Evolutionary conservation across 2,888 invertebrate genomes (phyloP).

Genomic region (Pristionchus japonicus): DNA sequence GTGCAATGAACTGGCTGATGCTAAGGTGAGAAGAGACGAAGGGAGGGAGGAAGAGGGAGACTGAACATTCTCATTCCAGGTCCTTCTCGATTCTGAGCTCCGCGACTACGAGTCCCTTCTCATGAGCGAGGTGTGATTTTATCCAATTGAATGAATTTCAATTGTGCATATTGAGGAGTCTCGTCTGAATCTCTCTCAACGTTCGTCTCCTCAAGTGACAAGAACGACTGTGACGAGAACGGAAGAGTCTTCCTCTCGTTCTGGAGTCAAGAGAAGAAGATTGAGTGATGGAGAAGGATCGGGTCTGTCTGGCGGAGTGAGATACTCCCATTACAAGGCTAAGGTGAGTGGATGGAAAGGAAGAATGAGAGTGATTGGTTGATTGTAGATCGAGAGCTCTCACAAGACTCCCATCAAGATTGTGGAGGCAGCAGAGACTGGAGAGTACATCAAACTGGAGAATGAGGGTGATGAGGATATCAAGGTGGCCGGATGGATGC

Average conservation of each 20-base stretch:
- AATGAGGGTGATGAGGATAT: conserved; percentile 70
- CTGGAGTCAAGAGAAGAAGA: conserved; percentile 47
- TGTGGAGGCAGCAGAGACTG: conserved; percentile 66
- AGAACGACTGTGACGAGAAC: conserved; percentile 33
- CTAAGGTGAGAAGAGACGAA: conserved; percentile 87
- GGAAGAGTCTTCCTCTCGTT: not conserved
- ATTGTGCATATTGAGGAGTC: conserved; percentile 37
- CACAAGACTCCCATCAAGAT: conserved; percentile 65
- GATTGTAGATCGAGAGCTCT: conserved; percentile 46
- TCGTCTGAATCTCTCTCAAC: conserved; percentile 46
- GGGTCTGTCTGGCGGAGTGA: not conserved
- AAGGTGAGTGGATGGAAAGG: not conserved
- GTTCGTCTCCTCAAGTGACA: conserved; percentile 21
- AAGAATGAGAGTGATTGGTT: not conserved
- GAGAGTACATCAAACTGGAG: conserved; percentile 63
- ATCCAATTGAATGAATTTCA: not conserved
- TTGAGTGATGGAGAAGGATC: conserved; percentile 26
- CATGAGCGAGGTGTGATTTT: conserved; percentile 85
- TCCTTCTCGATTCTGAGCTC: conserved; percentile 85
- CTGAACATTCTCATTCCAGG: conserved; percentile 86
- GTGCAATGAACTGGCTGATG: conserved; percentile 96
- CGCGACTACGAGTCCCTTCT: conserved; percentile 90
- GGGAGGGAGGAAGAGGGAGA: conserved; percentile 86
- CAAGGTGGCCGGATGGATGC: conserved; percentile 64
- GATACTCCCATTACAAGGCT: conserved; percentile 1